Evolutionary conservation across 2,113 vertebrate species (phyloP).

Genomic region (Guaruba guarouba): DNA sequence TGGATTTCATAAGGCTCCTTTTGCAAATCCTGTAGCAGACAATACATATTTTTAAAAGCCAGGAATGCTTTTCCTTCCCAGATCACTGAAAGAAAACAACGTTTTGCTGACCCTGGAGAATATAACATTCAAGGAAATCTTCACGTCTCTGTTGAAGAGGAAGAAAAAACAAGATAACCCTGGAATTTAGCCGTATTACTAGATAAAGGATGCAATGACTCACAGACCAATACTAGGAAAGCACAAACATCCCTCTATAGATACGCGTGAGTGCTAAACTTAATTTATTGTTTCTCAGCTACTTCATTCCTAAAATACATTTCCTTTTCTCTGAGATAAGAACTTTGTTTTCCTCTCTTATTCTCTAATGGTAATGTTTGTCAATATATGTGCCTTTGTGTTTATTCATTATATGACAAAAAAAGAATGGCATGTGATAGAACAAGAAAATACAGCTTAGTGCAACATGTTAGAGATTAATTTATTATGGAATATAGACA

Average conservation of each 20-base stretch:
- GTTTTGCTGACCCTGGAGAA: slow-evolving; percentile 20
- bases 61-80: slow-evolving; percentile 13
- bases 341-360: not conserved
- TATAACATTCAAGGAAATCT: slow-evolving; percentile 2
- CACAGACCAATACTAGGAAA: not conserved
- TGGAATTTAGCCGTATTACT: slow-evolving; percentile 30
- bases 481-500: not conserved
- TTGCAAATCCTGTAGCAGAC: not conserved
- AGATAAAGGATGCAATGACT: not conserved
- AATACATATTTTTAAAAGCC: not conserved
- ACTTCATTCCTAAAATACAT: slow-evolving; percentile 28
- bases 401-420: not conserved
- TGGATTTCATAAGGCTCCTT: not conserved
- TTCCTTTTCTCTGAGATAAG: slow-evolving; percentile 41
- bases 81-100: not conserved
- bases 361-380: not conserved
- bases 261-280: not conserved
- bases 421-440: not conserved
- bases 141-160: not conserved
- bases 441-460: not conserved
- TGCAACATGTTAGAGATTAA: not conserved
- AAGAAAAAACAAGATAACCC: slow-evolving; percentile 3
- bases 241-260: not conserved
- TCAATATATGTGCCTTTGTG: not conserved
- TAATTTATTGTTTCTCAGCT: slow-evolving; percentile 2